Base-by-base conservation (phyloP, 2,888 invertebrate genomes). In the Tribolium freemani region DNA sequence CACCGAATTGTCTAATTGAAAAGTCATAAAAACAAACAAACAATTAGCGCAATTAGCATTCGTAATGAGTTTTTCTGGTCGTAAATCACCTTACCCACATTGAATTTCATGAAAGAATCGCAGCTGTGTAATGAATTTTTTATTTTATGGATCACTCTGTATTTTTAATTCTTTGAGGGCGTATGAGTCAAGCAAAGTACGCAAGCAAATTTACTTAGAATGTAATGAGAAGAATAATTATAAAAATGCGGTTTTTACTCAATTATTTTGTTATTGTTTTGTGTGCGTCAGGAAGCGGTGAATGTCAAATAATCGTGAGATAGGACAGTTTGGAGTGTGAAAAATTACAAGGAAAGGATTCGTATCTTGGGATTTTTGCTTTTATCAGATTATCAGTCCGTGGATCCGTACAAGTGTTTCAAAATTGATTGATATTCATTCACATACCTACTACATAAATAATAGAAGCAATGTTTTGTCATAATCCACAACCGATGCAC, bases 161-260 rank as follows among this genome's bases (percentile, higher is more conserved):
- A 38, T 38, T 48, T 48, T 48, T 48, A 48, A 11, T 48, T 16
- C 16, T 48, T 13, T 48, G 48, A 11, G 38, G 38, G 38, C 38
- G 38, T 38, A 38, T 38, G 30, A 13, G 16, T 53, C 54, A 54
- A 54, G n/a, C 4, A 16, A 16, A 48, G 16, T 53, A 30, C 30
- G 54, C 54, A 54, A 11, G 26, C 30, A 20, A 20, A 2, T 53
- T 38, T 38, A 54, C 30, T 11, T 6, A 30, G 54, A 54, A 54
- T 30, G 38, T 38, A 38, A n/a, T 3, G 10, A 20, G 30, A 53
- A 53, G 30, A 54, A 38, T 38, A 38, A 38, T 38, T 30, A 54
- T 30, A 30, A 54, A 54, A 30, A 11, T 54, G 54, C 54, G 54
- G 54, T 54, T 54, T 51, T 54, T 54, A 30, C 30, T 31, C 51